These are phyloP conservation scores for Anastatus disparis DNA, from an alignment of 1,140 invertebrate species.

Conservation along the genomic window DNA sequence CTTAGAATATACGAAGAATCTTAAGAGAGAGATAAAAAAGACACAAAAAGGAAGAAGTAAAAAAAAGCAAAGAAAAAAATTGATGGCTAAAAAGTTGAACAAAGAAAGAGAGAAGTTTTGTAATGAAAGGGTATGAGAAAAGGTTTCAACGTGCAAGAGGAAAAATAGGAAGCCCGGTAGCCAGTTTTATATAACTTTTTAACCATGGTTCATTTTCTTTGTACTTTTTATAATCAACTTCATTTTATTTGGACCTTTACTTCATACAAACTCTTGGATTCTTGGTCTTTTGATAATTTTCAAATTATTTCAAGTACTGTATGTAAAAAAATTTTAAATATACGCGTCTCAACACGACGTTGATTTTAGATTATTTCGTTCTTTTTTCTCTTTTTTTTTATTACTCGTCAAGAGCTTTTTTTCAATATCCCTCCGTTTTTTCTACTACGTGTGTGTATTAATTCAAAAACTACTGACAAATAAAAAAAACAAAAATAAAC, in stretches of 20 bases:
- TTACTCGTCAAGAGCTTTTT: conserved; percentile 19
- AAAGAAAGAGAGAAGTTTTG: conserved; percentile 29
- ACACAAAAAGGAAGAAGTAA: background rate
- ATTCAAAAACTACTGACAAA: conserved; percentile 15
- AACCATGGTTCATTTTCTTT: conserved; percentile 25
- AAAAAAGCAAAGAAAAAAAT: conserved; percentile 1
- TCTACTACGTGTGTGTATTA: conserved; percentile 47
- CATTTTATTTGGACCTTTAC: too few relatives aligned
- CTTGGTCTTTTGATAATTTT: too few relatives aligned
- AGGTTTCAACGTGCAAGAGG: conserved; percentile 43
- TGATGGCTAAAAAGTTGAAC: conserved; percentile 4
- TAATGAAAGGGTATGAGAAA: conserved; percentile 27
- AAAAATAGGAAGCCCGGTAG: conserved; percentile 37
- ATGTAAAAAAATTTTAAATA: background rate
- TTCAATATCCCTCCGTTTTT: conserved; percentile 41
- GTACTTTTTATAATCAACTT: too few relatives aligned
- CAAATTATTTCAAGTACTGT: too few relatives aligned
- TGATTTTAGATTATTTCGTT: conserved; percentile 45
- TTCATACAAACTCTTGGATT: too few relatives aligned
- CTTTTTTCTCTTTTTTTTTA: conserved; percentile 43
- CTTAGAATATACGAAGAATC: conserved; percentile 28
- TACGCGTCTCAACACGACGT: conserved; percentile 36
- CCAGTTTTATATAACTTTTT: conserved; percentile 13
- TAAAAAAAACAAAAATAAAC: conserved; percentile 51
- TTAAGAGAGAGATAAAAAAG: background rate